phyloP scores from a whole-genome alignment of 2,113 vertebrate species.

The Isurus oxyrinchus region DNA sequence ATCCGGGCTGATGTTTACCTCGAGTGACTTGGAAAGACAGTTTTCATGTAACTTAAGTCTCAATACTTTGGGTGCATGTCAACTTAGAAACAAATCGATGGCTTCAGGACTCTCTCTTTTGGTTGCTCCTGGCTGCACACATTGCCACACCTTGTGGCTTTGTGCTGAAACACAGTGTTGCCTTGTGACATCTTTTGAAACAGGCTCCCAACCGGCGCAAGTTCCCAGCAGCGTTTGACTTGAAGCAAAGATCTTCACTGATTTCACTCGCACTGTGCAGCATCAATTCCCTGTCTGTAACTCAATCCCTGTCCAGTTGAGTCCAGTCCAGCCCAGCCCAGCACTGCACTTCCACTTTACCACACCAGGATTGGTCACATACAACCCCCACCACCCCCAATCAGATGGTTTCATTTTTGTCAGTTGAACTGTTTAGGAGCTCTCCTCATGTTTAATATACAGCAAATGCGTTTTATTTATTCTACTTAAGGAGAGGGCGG shows the following conservation, averaged over 20 bases:
- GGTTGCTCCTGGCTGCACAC: background rate
- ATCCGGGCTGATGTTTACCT: background rate
- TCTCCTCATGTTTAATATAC: background rate
- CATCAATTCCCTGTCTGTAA: slow-evolving; percentile 40
- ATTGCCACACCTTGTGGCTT: background rate
- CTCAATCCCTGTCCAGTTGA: slow-evolving; percentile 40
- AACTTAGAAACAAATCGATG: background rate
- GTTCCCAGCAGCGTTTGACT: background rate
- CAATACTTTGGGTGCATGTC: background rate
- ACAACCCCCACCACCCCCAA: background rate
- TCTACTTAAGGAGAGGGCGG: background rate
- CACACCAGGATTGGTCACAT: slow-evolving; percentile 21
- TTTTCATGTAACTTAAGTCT: background rate
- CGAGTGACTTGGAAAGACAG: background rate
- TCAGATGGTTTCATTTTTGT: slow-evolving; percentile 37
- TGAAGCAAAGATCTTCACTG: background rate
- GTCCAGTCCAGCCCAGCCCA: slow-evolving; percentile 40
- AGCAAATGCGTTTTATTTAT: background rate
- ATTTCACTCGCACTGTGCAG: slow-evolving; percentile 37
- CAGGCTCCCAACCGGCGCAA: background rate
- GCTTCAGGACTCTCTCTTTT: background rate
- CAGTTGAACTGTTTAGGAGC: background rate
- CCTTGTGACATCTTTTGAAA: background rate
- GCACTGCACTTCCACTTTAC: slow-evolving; percentile 37
- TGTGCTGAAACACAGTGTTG: background rate